Base-by-base conservation (phyloP, 2,888 invertebrate species). In the Laspeyria flexula region DNA sequence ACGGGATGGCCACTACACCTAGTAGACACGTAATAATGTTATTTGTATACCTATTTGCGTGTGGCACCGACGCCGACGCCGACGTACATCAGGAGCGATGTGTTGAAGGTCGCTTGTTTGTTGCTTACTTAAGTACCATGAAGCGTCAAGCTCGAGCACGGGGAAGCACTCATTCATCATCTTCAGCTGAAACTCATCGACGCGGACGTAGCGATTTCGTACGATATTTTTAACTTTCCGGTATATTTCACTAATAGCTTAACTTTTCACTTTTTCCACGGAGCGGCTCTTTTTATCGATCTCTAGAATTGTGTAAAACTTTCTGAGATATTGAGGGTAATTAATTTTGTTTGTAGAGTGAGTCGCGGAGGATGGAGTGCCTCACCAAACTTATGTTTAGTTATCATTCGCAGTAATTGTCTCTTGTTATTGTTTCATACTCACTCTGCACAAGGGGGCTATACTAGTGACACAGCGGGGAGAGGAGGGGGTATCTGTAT, bases 231-330 rank as follows among this genome's bases (percentile, higher is more conserved):
- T 40, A 47, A 60, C 44, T 48, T 54, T 42, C 42, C 31, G 39
- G 33, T 45, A 15, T 60, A 40, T 37, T 49, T 13, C 31, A 43
- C 42, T 47, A 51, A 60, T 39, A 47, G 44, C 31, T 4, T 1
- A 31, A 13, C 15, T 31, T 13, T 16, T 16, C 2, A 34, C n/a
- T n/a, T 3, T 34, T 34, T 18, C 4, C 10, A 4, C 1, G 1
- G 25, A 7, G 7, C 18, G 13, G 12, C 15, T 1, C 6, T 3
- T n/a, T 34, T 3, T 18, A 47, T 47, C 27, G 41, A 50, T 60
- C 44, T 18, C 55, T 13, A 25, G 13, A 25, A 43, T 41, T 30
- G 18, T 30, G 18, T 39, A 11, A 21, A 37, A 60, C 39, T 60
- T 46, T 55, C 5, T 10, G 13, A 13, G 6, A 31, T 31, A 31